Percentiles rank a stretch among this genome's conserved stretches.
phyloP scores from a whole-genome alignment of 1,140 invertebrate species.

The Sipha flava region DNA sequence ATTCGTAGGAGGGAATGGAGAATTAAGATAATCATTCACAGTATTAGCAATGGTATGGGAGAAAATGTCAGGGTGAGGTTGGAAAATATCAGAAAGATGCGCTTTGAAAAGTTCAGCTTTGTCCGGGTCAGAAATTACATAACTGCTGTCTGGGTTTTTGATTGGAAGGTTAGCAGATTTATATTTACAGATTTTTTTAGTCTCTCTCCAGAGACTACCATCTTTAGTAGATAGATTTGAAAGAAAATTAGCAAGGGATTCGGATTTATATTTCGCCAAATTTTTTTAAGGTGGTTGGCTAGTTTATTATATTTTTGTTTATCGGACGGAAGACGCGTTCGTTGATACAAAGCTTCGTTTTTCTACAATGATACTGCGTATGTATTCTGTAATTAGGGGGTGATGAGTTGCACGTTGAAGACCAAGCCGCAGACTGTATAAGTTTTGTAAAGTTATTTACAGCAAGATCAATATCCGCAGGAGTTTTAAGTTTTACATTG shows the following conservation, averaged over 20 bases:
- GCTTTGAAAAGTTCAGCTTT: conserved; percentile 35
- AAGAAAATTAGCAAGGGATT: background rate
- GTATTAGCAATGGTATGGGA: background rate
- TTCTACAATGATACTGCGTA: background rate
- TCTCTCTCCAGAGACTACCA: conserved; percentile 32
- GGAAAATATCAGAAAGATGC: too few species aligned
- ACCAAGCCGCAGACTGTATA: background rate
- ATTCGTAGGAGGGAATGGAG: background rate
- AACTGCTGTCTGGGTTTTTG: conserved; percentile 29
- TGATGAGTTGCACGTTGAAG: background rate
- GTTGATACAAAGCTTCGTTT: background rate
- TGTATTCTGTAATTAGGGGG: background rate
- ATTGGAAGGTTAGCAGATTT: conserved; percentile 29
- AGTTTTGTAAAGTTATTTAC: background rate
- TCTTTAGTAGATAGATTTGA: background rate
- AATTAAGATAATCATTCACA: background rate
- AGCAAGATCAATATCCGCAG: background rate
- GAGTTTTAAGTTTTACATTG: background rate
- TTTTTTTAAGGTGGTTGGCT: background rate
- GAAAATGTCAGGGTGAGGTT: too few species aligned
- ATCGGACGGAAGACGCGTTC: background rate
- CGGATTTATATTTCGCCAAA: background rate
- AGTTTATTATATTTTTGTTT: background rate
- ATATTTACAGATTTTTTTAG: conserved; percentile 34
- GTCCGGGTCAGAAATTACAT: conserved; percentile 23